These are phyloP conservation scores for Argyresthia albistria DNA, from an alignment of 2,888 invertebrate genomes.

Conservation along the genomic window DNA sequence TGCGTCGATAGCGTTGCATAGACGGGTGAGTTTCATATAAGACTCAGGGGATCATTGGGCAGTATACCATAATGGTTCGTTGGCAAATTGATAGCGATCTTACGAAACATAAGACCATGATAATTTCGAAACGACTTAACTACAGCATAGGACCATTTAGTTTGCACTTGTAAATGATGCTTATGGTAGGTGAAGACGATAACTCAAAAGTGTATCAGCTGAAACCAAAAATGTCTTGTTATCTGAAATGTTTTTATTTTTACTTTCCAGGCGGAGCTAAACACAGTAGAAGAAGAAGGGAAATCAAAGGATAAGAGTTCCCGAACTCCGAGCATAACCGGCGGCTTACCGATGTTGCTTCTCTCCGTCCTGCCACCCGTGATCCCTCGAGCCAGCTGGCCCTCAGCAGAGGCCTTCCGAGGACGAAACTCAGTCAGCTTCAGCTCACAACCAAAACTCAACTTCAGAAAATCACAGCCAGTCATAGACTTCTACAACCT, in stretches of 20 bases:
- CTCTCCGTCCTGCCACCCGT: conserved; percentile 82
- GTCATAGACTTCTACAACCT: conserved; percentile 73
- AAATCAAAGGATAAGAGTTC: conserved; percentile 21
- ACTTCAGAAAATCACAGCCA: conserved; percentile 69
- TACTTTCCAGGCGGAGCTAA: conserved; percentile 48
- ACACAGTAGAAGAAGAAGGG: conserved; percentile 58
- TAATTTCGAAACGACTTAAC: too few species aligned
- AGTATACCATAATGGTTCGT: neutral
- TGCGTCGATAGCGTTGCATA: conserved; percentile 53
- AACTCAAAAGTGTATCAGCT: too few species aligned
- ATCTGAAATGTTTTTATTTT: neutral
- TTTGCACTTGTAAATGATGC: too few species aligned
- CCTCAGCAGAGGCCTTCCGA: conserved; percentile 77
- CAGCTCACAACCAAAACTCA: conserved; percentile 77
- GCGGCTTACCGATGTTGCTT: conserved; percentile 78
- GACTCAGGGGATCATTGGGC: neutral
- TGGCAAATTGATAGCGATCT: too few species aligned
- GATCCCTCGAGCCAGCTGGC: conserved; percentile 84
- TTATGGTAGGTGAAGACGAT: too few species aligned
- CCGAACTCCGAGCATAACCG: conserved; percentile 77
- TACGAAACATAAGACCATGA: too few species aligned
- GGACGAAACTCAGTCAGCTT: conserved; percentile 76
- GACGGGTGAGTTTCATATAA: conserved; percentile 24
- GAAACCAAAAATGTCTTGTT: neutral
- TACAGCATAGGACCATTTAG: too few species aligned